These are phyloP conservation scores for Dendrophyllia cribrosa DNA, from an alignment of 64 coral and sea anemone species.

Conservation along the genomic window DNA sequence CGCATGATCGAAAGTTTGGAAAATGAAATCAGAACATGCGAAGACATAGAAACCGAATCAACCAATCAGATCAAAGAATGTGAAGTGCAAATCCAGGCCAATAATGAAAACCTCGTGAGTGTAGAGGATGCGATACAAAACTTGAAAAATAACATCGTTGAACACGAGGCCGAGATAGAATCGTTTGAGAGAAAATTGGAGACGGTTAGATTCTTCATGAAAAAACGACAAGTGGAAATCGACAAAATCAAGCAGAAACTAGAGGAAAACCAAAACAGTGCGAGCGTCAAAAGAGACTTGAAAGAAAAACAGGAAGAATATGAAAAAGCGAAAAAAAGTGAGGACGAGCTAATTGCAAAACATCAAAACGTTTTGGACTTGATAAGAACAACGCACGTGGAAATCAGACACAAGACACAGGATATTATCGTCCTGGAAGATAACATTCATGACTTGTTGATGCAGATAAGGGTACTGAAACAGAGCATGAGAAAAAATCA, in stretches of 20 bases:
- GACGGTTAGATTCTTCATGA: conserved; percentile 81
- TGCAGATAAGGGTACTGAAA: conserved; percentile 75
- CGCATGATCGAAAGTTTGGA: conserved; percentile 96
- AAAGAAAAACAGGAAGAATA: conserved; percentile 76
- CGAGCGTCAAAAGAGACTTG: conserved; percentile 69
- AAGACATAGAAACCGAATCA: conserved; percentile 74
- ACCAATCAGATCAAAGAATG: conserved; percentile 74
- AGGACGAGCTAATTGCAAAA: conserved; percentile 79
- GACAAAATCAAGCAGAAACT: conserved; percentile 81
- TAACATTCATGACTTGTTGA: conserved; percentile 76
- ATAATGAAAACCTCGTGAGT: conserved; percentile 69
- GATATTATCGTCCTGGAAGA: conserved; percentile 78
- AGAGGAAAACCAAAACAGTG: conserved; percentile 60
- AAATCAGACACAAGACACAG: conserved; percentile 80
- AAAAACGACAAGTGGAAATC: conserved; percentile 77
- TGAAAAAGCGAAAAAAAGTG: conserved; percentile 70
- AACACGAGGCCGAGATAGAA: conserved; percentile 66
- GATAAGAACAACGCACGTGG: conserved; percentile 81
- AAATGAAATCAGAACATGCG: conserved; percentile 75
- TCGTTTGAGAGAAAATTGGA: conserved; percentile 82
- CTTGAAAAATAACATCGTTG: conserved; percentile 78
- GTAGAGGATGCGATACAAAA: conserved; percentile 80
- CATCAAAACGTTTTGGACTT: conserved; percentile 72
- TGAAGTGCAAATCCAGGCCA: conserved; percentile 79
- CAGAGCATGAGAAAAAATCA: conserved; percentile 71